Base-by-base conservation (phyloP, 1,140 invertebrate genomes). In the Phocides pigmalion region DNA sequence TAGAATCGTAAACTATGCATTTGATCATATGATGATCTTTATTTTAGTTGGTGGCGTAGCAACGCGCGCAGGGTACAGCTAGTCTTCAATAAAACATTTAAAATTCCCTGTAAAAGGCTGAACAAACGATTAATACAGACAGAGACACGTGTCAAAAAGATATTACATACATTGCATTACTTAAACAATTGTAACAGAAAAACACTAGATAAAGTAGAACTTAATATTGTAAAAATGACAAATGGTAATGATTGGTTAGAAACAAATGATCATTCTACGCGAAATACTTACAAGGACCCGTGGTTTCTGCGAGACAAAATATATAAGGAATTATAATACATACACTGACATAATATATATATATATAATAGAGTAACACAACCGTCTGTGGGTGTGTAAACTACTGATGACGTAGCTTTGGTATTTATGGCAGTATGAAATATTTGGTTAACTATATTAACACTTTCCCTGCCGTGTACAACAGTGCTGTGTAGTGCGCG, bases 261-360 rank as follows among this genome's bases (percentile, higher is more conserved):
- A 9, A 37, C 51, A 59, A 14, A 53, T 44, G 37, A 17, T 49
- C 54, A 63, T 51, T 46, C 47, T 64, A 66, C 69, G 22, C 28
- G 68, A 65, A 53, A 85, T 89, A 89, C 87, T 89, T 82, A 90
- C 87, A 88, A 77, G 87, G 81, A 77, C 85, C 87, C 79, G 87
- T 86, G 85, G 85, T 86, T 65, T 90, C 85, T 90, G 87, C 70
- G 80, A 82, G 84, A 87, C 74, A 87, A 85, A 87, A 87, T 79
- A 58, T 58, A 58, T 41, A 44, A 42, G 25, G 41, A 11, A 58
- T 58, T 58, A 58, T 14, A 58, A 44, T 20, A 58, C 22, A 19
- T 22, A 15, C 15, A 56, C 19, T 19, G 19, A 58, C 19, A 42
- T 14, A 5, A n/a, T 4, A 39, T 39, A 22, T 17, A 46, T 4